Conservation (phyloP, 2,797 vertebrate species). For the Lithobates pipiens region DNA sequence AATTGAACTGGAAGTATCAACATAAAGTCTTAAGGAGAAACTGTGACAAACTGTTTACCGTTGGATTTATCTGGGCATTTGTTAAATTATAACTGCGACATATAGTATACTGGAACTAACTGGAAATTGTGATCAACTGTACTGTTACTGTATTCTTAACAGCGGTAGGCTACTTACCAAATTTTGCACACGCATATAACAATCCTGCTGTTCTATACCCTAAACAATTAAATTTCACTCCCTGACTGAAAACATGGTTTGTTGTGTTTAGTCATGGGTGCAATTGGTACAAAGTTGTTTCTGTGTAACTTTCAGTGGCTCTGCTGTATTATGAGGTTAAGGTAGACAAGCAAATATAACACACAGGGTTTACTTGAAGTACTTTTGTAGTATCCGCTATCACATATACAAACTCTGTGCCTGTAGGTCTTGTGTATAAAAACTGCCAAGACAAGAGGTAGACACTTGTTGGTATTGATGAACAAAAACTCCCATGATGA, state of each 20-base stretch:
- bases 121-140: constrained; percentile 61
- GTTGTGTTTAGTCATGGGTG: neutral
- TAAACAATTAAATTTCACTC: constrained; percentile 54
- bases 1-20: constrained; percentile 68
- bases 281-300: neutral
- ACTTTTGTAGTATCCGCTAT: constrained; percentile 37
- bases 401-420: constrained; percentile 32
- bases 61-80: constrained; percentile 66
- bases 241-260: neutral
- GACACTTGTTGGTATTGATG: neutral
- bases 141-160: constrained; percentile 66
- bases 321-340: constrained; percentile 63
- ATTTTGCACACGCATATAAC: constrained; percentile 29
- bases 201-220: constrained; percentile 66
- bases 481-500: neutral
- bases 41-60: constrained; percentile 64
- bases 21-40: constrained; percentile 57
- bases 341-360: constrained; percentile 11
- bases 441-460: constrained; percentile 55
- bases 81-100: constrained; percentile 65
- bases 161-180: constrained; percentile 67
- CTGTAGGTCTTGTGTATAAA: constrained; percentile 63
- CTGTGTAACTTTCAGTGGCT: constrained; percentile 47
- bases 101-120: constrained; percentile 56
- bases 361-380: constrained; percentile 57